Base-by-base conservation (phyloP, 1,140 invertebrate genomes). In the Leptoteleia sp. region DNA sequence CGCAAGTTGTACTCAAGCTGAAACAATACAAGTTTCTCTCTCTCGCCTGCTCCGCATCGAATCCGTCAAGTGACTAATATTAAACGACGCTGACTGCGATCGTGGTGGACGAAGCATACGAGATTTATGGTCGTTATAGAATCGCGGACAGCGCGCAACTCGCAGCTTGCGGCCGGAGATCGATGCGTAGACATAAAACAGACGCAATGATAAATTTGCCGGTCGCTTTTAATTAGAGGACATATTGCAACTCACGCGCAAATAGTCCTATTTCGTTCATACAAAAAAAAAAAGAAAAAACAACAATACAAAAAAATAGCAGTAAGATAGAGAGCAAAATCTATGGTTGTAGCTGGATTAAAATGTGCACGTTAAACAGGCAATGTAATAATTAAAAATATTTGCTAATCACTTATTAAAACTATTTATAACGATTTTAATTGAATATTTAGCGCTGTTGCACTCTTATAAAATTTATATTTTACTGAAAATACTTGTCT, bases 181-280 rank as follows among this genome's bases (percentile, higher is more conserved):
- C 76, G 64, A 79, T 79, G 76, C 62, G 70, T 79, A 79, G 75
- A 79, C 76, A 68, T 79, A 79, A 79, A 79, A 79, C 70, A 43
- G 70, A 68, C 61, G 67, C 67, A 48, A 65, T 50, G 52, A 79
- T 79, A 79, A 79, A 79, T 79, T 79, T 47, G 50, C 54, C 43
- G 42, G 70, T 50, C 57, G 70, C 57, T 75, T 79, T 79, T 79
- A 79, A 79, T 79, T 79, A 70, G 67, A 72, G 55, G 27, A 78
- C 38, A 67, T 72, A 72, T 72, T 67, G 61, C 67, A 54, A 37
- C 33, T 78, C 59, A 52, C 13, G 64, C 6, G 52, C 52, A 65
- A 77, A 77, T 65, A 77, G 27, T 70, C 52, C 59, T 71, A 52
- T 65, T 71, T 59, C 38, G 37, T 38, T 37, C 16, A 48, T 5